Evolutionary conservation across 1,140 invertebrate genomes (phyloP), one percentile per base, ranked within the genome.

Genomic region (Euura saliciscinereae): DNA sequence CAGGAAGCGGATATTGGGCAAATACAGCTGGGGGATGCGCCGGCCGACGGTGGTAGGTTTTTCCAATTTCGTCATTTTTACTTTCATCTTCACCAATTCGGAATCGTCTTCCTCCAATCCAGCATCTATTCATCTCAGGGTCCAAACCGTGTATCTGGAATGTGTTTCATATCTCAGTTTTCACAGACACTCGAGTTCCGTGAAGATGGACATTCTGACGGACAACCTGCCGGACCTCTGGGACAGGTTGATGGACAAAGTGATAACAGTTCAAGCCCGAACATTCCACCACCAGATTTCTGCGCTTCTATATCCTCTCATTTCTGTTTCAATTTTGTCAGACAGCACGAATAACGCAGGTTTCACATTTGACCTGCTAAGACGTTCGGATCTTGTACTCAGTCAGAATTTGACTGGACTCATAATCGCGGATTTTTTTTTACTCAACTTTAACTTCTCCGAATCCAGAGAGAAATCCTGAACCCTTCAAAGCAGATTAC

Each of bases 21-120:
- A 86, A 86, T 80, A 86, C 85, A 86, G 82, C 85, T 85, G 85
- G 78, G 77, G 43, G 51, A 11, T 59, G 3, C 51, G 51, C 8
- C 5, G 10, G 13, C 51, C 51, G 51, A 59, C 51, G 51, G 51
- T 59, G 51, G 13, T 59, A n/a, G 51, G 68, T 65, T 73, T 70
- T 65, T 68, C 67, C 13, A 43, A 43, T 71, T 5, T 69, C 4
- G 65, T 8, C 43, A 28, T 28, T 28, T 28, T 28, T 28, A 28
- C 28, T 28, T 28, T 28, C 28, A 28, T 28, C 28, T 28, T 28
- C 28, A 28, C 28, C 28, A 28, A 28, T 28, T 28, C 1, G 28
- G 28, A 28, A 28, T 28, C 28, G 28, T 28, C 28, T 28, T 28
- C 28, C 28, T 28, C 28, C 28, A 28, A 45, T 51, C 3, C 65